These are phyloP conservation scores for Neodiprion fabricii DNA, from an alignment of 1,140 invertebrate species.

Conservation along the genomic window DNA sequence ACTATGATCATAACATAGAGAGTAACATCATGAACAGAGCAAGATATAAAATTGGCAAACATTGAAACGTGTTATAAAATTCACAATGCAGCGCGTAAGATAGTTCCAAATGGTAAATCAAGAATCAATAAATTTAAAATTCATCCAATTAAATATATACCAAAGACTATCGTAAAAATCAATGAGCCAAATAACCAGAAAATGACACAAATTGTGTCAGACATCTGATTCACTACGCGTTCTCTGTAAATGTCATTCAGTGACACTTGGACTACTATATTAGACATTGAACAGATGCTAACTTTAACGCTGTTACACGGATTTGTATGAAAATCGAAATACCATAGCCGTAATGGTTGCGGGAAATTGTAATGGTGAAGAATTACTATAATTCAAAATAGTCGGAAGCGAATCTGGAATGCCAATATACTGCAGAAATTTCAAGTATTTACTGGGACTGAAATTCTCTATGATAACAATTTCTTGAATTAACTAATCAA, in stretches of 20 bases:
- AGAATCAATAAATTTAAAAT: neutral
- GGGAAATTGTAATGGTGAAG: neutral
- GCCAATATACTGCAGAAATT: too few species aligned
- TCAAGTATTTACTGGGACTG: too few species aligned
- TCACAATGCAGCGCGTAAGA: neutral
- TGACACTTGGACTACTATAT: neutral
- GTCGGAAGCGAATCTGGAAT: too few species aligned
- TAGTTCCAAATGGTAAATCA: neutral
- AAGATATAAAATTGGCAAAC: neutral
- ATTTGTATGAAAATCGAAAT: neutral
- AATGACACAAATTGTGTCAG: neutral
- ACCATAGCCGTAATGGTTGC: neutral
- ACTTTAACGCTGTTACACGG: neutral
- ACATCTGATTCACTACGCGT: neutral
- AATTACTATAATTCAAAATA: too few species aligned
- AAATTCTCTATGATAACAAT: too few species aligned
- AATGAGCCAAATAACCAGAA: neutral
- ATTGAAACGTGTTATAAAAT: constrained; percentile 8
- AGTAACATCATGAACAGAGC: too few species aligned
- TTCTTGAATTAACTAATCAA: too few species aligned
- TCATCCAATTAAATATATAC: too few species aligned
- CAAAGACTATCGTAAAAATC: too few species aligned
- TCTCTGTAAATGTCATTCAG: neutral
- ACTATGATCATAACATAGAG: neutral
- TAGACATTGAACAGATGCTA: neutral